phyloP scores from a whole-genome alignment of 2,888 invertebrate genomes.

The Hecatera dysodea region DNA sequence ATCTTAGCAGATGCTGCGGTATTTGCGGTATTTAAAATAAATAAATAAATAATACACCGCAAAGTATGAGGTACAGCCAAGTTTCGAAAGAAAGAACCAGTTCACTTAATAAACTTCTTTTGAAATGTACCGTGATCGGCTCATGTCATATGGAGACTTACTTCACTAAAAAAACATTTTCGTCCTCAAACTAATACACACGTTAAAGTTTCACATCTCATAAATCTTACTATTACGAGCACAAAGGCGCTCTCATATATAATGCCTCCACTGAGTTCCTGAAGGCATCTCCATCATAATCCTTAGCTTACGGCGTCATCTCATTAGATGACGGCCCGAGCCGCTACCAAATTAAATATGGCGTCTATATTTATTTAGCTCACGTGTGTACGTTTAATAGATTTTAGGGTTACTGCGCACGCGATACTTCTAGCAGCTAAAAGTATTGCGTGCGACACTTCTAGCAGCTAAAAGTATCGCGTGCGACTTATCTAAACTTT shows the following conservation, averaged over 20 bases:
- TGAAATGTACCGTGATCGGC: no score
- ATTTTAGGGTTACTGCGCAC: constrained; percentile 50
- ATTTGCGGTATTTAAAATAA: no score
- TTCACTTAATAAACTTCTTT: no score
- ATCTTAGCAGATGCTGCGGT: no score
- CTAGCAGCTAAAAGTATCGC: background rate
- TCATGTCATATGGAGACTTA: no score
- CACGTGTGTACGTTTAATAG: constrained; percentile 71
- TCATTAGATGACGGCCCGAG: constrained; percentile 54
- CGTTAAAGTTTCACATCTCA: constrained; percentile 23
- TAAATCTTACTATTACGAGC: constrained; percentile 28
- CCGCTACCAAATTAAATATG: constrained; percentile 67
- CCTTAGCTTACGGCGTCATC: constrained; percentile 52
- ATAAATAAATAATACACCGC: no score
- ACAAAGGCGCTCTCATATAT: constrained; percentile 45
- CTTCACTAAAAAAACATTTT: background rate
- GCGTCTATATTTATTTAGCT: constrained; percentile 72
- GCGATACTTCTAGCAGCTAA: background rate
- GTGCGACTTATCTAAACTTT: background rate
- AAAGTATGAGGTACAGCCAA: no score
- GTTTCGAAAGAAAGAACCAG: no score
- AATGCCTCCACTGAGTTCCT: constrained; percentile 44
- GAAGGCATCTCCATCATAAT: constrained; percentile 55
- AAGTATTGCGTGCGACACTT: background rate
- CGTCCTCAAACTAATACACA: background rate